Conservation (phyloP, 2,797 vertebrate genomes). For the Meda fulgida region DNA sequence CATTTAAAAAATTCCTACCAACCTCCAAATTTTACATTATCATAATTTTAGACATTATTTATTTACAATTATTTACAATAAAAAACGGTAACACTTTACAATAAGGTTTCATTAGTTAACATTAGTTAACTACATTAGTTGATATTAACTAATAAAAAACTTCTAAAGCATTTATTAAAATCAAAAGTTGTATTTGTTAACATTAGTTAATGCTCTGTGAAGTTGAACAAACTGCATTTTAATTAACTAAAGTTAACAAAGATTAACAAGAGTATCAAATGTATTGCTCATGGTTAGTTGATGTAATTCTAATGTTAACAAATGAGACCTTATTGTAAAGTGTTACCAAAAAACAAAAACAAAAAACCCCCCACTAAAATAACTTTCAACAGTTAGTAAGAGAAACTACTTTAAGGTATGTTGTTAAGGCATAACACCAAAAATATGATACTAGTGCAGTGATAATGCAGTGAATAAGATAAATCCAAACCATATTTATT, state of each 20-base stretch:
- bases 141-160: neutral
- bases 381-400: neutral
- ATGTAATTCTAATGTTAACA: no score
- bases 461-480: slow-evolving; percentile 40
- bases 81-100: neutral
- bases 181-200: no score
- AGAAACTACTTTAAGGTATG: slow-evolving; percentile 44
- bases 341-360: no score
- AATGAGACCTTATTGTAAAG: no score
- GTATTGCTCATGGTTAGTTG: no score
- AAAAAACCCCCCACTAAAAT: neutral
- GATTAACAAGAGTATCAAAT: no score
- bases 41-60: neutral
- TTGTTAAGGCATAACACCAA: slow-evolving; percentile 38
- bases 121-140: no score
- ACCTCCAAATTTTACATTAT: neutral
- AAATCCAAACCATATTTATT: slow-evolving; percentile 28
- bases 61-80: neutral
- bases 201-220: no score
- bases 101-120: no score
- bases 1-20: neutral
- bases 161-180: no score
- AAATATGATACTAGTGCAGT: slow-evolving; percentile 26
- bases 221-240: no score
- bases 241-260: no score